A percentile compares a stretch with the other conserved stretches of the same genome.
Conservation (phyloP, 2,113 vertebrate species). For the Centropus bengalensis region DNA sequence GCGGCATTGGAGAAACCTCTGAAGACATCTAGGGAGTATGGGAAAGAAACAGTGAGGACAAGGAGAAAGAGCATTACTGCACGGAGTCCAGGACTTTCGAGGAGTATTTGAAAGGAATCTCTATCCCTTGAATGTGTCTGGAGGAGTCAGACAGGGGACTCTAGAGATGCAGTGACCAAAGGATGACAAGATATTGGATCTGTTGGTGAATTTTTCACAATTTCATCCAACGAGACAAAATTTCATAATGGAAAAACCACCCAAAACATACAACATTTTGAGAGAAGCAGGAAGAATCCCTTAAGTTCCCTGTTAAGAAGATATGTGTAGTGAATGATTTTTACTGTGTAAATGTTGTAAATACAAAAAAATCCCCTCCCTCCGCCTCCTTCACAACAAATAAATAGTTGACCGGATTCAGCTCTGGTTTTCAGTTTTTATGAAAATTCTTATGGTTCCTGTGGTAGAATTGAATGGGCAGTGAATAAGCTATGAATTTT, state of each 20-base stretch:
- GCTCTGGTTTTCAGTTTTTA: not conserved
- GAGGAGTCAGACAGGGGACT: not conserved
- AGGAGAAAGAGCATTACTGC: not conserved
- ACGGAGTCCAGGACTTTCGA: not conserved
- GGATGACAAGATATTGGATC: fast-evolving
- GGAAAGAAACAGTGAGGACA: not conserved
- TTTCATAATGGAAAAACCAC: not conserved
- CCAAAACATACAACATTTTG: not conserved
- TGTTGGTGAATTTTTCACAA: not conserved
- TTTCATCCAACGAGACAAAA: not conserved
- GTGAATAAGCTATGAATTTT: not conserved
- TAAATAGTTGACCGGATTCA: not conserved
- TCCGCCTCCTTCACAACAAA: not conserved
- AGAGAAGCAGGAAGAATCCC: not conserved
- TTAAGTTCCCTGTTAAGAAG: not conserved
- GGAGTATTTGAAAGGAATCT: not conserved
- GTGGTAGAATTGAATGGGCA: not conserved
- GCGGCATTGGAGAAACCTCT: not conserved
- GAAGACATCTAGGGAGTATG: not conserved
- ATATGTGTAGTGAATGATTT: not conserved
- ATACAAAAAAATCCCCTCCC: not conserved
- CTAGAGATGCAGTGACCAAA: not conserved
- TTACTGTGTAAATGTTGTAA: not conserved
- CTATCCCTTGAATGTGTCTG: not conserved
- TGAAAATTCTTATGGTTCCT: not conserved